phyloP scores from a whole-genome alignment of 2,888 invertebrate genomes.

The Cephalotes varians region DNA sequence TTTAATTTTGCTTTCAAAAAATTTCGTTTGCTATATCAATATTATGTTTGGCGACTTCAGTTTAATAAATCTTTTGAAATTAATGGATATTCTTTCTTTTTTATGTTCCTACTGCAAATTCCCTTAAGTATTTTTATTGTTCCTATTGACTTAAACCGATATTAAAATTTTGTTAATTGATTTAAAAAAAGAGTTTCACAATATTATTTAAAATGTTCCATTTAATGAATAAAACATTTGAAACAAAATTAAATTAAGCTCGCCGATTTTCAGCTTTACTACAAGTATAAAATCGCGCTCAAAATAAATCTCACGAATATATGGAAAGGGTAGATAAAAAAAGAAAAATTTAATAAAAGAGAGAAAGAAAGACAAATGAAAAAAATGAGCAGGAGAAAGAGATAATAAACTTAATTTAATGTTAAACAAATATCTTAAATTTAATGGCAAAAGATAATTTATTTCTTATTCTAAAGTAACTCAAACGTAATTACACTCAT shows the following conservation, averaged over 20 bases:
- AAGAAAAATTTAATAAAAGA: not conserved
- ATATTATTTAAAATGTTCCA: not conserved
- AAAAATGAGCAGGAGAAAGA: conserved; percentile 1
- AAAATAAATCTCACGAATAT: not conserved
- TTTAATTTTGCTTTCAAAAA: not conserved
- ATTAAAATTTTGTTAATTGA: not conserved
- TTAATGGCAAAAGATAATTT: not conserved
- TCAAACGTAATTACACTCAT: not conserved
- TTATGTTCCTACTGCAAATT: conserved; percentile 13
- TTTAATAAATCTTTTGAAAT: conserved; percentile 31
- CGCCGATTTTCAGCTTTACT: not conserved
- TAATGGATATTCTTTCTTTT: not conserved
- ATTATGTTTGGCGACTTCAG: conserved; percentile 25
- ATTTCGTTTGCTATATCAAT: not conserved
- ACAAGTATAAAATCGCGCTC: not conserved
- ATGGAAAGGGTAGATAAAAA: not conserved
- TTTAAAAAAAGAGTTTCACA: not conserved
- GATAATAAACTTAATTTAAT: conserved; percentile 2
- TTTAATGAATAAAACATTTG: not conserved
- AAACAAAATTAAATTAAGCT: not conserved
- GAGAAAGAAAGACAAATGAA: conserved; percentile 2
- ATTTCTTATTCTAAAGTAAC: not conserved
- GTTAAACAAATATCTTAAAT: not conserved
- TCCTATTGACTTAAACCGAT: not conserved
- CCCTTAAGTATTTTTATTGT: not conserved